phyloP scores from a whole-genome alignment of 2,797 vertebrate genomes.

The Xiphophorus birchmanni region DNA sequence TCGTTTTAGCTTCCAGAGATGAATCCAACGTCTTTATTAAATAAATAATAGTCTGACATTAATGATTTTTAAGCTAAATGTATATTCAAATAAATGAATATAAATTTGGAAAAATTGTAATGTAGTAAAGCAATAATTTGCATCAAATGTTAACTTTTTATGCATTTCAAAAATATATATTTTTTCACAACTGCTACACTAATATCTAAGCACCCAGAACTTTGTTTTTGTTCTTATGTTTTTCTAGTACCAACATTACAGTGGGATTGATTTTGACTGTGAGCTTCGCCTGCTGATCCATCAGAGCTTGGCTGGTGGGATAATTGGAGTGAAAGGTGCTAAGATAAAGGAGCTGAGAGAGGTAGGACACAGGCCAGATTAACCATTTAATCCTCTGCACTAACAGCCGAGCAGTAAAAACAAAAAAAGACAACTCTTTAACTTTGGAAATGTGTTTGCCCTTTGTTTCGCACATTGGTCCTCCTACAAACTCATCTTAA shows the following conservation, averaged over 20 bases:
- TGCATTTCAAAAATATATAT: background rate
- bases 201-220: background rate
- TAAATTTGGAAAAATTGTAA: background rate
- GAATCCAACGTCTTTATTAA: background rate
- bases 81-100: background rate
- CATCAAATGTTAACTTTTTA: background rate
- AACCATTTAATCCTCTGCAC: conserved; percentile 10
- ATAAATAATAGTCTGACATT: too few relatives aligned
- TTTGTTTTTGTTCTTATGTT: conserved; percentile 24
- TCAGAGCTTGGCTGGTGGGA: conserved; percentile 96
- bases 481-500: background rate
- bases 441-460: background rate
- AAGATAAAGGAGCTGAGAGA: conserved; percentile 99
- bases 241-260: conserved; percentile 97
- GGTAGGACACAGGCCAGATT: conserved; percentile 75
- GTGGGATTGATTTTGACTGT: conserved; percentile 96
- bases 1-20: background rate
- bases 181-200: background rate
- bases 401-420: background rate
- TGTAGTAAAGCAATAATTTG: background rate
- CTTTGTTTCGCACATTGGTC: background rate
- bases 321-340: conserved; percentile 98
- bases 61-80: background rate
- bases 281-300: conserved; percentile 97
- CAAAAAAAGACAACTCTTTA: conserved; percentile 8